phyloP scores from a whole-genome alignment of 35 echinoderm and acorn worm species.

The Acanthaster planci region DNA sequence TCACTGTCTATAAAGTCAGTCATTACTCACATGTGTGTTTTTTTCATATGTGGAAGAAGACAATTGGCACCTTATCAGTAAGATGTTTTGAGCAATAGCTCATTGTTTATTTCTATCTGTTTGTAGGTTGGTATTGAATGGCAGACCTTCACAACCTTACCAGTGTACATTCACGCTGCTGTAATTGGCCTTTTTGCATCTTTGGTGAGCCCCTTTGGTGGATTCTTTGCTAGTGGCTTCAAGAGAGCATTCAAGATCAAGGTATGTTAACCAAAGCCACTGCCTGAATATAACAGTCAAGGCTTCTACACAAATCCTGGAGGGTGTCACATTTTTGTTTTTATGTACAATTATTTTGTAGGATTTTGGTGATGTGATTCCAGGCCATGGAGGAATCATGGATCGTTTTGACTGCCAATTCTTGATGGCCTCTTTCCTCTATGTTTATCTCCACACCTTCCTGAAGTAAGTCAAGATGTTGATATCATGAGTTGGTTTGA shows the following conservation, averaged over 20 bases:
- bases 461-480: slow-evolving; percentile 69
- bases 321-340: too few relatives aligned
- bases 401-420: slow-evolving; percentile 98
- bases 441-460: slow-evolving; percentile 93
- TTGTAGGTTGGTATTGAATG: slow-evolving; percentile 73
- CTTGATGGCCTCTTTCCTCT: slow-evolving; percentile 96
- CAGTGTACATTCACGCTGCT: slow-evolving; percentile 81
- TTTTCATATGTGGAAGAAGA: too few relatives aligned
- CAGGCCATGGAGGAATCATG: slow-evolving; percentile 99
- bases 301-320: too few relatives aligned
- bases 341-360: slow-evolving; percentile 26
- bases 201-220: slow-evolving; percentile 87
- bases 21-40: too few relatives aligned
- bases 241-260: slow-evolving; percentile 99
- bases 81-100: not conserved
- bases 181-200: slow-evolving; percentile 83
- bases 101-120: too few relatives aligned
- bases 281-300: too few relatives aligned
- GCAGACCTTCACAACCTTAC: slow-evolving; percentile 69
- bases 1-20: too few relatives aligned
- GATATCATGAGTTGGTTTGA: not conserved
- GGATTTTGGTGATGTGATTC: slow-evolving; percentile 99
- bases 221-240: slow-evolving; percentile 99
- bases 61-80: not conserved
- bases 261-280: slow-evolving; percentile 34